Evolutionary conservation across 2,113 vertebrate genomes (phyloP), one percentile per base, ranked within the genome.

Genomic region (Microcebus lehilahytsara): DNA sequence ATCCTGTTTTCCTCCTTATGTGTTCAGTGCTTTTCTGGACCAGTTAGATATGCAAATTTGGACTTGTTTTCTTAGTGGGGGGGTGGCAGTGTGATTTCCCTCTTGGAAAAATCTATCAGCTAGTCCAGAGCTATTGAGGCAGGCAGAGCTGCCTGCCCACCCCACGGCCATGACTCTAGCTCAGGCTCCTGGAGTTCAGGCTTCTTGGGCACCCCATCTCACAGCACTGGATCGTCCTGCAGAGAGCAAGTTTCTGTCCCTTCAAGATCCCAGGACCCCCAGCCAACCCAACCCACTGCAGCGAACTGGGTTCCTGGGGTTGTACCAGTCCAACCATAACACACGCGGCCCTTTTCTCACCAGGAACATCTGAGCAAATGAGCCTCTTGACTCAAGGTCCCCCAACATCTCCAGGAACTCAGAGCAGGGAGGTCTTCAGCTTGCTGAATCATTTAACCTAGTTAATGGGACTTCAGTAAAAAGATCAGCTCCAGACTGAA

Each of bases 381-480:
- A 37, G 46, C 11, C 9, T 46, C 34, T 46, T 12, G 37, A 32
- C 14, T 42, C 40, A 14, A 83, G 49, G 32, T 51, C 34, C 89
- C 71, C 69, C 51, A 40, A 0, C 20, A 67, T 72, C 80, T 40
- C 77, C 66, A 71, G 20, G 51, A 67, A 81, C 67, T 74, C 75
- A 30, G 51, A 71, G 46, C 20, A 60, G 40, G 22, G 56, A 89
- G 30, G 30, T 42, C 83, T 84, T 58, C 19, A 16, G 58, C 83
- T 86, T 93, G 79, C 64, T 27, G 58, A 93, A 56, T 91, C 56
- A 27, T 71, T 77, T 93, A 84, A 60, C 91, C 95, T 89, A 64
- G 49, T 91, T 96, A 81, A 81, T 32, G 34, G 56, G 58, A 56
- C 64, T 34, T 95, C 66, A 53, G 60, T 4, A 56, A 51, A 80